phyloP scores from a whole-genome alignment of 2,888 invertebrate genomes.

The Metellina segmentata region DNA sequence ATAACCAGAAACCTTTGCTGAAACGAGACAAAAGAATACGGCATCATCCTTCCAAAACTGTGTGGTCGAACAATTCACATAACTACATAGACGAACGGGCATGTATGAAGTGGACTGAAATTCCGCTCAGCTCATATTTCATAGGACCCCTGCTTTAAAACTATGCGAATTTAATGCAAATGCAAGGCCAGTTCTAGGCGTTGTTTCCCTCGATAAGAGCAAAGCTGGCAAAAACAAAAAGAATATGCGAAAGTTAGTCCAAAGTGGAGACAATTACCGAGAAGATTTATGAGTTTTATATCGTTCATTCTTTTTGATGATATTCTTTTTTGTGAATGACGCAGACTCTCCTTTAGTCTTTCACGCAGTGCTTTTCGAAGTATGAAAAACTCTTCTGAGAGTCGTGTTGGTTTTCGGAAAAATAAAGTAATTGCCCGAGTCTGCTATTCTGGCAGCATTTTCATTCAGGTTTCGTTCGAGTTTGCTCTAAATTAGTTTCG shows the following conservation, averaged over 20 bases:
- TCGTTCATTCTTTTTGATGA: not conserved
- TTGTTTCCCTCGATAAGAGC: conserved; percentile 10
- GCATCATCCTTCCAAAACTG: not conserved
- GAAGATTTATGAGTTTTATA: conserved; percentile 17
- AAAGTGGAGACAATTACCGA: conserved; percentile 25
- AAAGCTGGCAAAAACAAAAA: not conserved
- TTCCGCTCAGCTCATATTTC: not conserved
- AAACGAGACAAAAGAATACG: not conserved
- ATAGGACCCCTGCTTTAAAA: conserved; percentile 4
- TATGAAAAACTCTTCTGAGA: not conserved
- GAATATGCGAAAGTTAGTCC: not conserved
- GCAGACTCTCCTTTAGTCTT: not conserved
- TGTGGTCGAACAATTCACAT: not conserved
- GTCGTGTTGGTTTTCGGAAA: not conserved
- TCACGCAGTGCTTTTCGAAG: not conserved
- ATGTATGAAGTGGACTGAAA: not conserved
- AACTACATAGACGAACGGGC: not conserved
- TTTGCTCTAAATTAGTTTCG: no score
- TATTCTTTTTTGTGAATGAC: not conserved
- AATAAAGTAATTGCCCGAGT: not conserved
- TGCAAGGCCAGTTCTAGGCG: not conserved
- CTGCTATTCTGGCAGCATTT: not conserved
- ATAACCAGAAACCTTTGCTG: not conserved
- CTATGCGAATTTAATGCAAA: conserved; percentile 41
- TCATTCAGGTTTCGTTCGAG: no score